phyloP scores from a whole-genome alignment of 2,888 invertebrate species.

The Busseola fusca region DNA sequence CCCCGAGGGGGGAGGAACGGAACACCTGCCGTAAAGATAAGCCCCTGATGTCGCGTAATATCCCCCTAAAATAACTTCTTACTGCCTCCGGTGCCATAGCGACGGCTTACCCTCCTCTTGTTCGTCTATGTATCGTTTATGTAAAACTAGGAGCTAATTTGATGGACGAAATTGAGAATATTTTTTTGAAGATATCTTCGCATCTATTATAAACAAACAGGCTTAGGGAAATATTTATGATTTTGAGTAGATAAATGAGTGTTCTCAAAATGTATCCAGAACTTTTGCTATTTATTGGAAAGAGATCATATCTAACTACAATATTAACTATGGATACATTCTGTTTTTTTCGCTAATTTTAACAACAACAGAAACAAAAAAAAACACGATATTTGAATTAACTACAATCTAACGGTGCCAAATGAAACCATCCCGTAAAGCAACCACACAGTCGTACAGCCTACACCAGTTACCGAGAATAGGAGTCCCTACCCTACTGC shows the following conservation, averaged over 20 bases:
- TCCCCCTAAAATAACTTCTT: conserved; percentile 89
- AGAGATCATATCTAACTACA: not conserved
- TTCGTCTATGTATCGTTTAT: conserved; percentile 72
- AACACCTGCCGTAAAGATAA: conserved; percentile 89
- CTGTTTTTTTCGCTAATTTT: not conserved
- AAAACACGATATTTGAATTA: not conserved
- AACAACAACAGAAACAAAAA: not conserved
- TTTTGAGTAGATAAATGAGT: not conserved
- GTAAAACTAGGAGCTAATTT: conserved; percentile 64
- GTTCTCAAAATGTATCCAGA: not conserved
- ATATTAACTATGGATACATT: not conserved
- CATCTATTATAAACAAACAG: not conserved
- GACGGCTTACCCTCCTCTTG: conserved; percentile 74
- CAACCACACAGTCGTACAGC: not conserved
- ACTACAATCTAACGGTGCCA: not conserved
- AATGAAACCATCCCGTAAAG: not conserved
- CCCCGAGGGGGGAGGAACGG: conserved; percentile 75
- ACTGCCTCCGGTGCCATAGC: conserved; percentile 87
- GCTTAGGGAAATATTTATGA: not conserved
- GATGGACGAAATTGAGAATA: conserved; percentile 28
- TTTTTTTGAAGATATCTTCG: not conserved
- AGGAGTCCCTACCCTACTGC: conserved; percentile 39
- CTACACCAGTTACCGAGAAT: not conserved
- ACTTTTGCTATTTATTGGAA: not conserved
- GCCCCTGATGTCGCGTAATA: conserved; percentile 86